Conservation (phyloP, 2,797 vertebrate genomes). For the Pogoniulus pusillus region DNA sequence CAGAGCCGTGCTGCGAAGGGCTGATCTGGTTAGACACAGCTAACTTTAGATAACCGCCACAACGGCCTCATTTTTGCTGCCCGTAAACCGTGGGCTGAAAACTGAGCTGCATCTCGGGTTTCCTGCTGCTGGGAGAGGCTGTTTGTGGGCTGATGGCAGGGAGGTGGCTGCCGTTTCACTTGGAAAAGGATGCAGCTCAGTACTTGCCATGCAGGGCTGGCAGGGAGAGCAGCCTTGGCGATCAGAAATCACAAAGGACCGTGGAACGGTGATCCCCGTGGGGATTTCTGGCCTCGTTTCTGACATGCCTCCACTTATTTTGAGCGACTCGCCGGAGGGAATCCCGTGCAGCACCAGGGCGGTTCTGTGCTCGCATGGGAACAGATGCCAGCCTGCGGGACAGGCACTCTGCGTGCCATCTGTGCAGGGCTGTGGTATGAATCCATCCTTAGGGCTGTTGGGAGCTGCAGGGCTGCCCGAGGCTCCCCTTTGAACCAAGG, state of each 20-base stretch:
- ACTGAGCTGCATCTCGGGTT: neutral
- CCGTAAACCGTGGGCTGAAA: neutral
- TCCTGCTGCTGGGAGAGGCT: neutral
- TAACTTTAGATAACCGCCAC: neutral
- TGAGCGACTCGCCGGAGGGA: neutral
- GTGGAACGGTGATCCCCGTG: neutral
- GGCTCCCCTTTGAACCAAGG: neutral
- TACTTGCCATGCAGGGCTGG: neutral
- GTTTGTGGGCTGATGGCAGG: neutral
- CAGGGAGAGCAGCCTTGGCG: neutral
- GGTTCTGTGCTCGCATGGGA: neutral
- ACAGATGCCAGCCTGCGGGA: neutral
- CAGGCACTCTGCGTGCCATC: rapidly evolving
- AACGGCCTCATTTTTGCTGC: neutral
- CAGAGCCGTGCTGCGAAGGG: rapidly evolving
- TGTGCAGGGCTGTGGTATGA: rapidly evolving
- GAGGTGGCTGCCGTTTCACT: neutral
- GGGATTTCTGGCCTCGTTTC: conserved; percentile 43
- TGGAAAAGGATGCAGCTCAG: neutral
- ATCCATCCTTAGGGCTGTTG: neutral
- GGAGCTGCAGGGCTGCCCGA: neutral
- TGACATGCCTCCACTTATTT: neutral
- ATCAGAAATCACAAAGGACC: neutral
- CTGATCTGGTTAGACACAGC: neutral
- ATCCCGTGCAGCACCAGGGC: neutral